Evolutionary conservation across 2,888 invertebrate species (phyloP), one percentile per base, ranked within the genome.

Genomic region (Scrobipalpa costella): DNA sequence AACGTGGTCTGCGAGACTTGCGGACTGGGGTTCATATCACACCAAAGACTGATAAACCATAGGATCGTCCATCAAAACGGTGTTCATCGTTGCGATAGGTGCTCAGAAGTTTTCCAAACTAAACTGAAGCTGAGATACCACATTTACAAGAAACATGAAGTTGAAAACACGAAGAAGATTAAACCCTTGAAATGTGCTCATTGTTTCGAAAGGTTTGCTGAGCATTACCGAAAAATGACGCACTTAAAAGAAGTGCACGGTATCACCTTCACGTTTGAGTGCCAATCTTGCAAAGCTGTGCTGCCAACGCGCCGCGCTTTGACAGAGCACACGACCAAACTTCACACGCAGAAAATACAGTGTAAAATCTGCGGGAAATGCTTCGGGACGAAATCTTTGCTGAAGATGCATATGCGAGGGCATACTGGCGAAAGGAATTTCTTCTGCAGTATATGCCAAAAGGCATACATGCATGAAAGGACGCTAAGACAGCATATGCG

Each of bases 1-100:
- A 90, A 76, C 62, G 90, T 90, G 0, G 90, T 90, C 0, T 91
- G 91, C 64, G 91, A 91, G 68, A 89, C 85, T 0, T 91, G 91
- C 64, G 91, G 91, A 0, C 68, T 88, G 7, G 88, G 91, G 0
- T 91, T 91, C 67, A 87, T 89, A 81, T 89, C 91, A 0, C 83
- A 89, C 47, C 88, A 88, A 27, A 78, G 91, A 0, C 68, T 91
- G 0, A 82, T 85, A 7, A 88, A 88, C 65, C 91, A 91, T 55
- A 81, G 79, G 57, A 83, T 86, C 33, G 87, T 89, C 0, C 90
- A 91, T 55, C 86, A 89, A 66, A 85, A 81, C 61, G 90, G 91
- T 0, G 75, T 80, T 0, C 82, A 90, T 71, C 84, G 80, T 72
- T 91, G 91, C 66, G 84, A 85, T 0, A 84, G 82, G 64, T 91